phyloP scores from a whole-genome alignment of 2,888 invertebrate genomes.

The Aplocera efformata region DNA sequence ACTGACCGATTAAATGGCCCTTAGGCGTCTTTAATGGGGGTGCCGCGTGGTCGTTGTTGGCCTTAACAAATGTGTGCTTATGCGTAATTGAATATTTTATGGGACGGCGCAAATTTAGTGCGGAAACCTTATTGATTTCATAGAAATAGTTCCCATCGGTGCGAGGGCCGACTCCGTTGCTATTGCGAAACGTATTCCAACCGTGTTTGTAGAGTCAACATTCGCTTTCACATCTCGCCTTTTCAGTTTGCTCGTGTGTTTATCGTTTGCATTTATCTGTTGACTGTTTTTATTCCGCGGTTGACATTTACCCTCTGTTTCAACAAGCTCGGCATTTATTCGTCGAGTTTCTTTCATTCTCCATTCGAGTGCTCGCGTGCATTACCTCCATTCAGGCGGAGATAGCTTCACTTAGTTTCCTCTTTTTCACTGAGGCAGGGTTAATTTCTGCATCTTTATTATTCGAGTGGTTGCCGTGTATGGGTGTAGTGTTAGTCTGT shows the following conservation, averaged over 20 bases:
- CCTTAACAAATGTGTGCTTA: slow-evolving; percentile 79
- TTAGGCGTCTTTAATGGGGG: slow-evolving; percentile 81
- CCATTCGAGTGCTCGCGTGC: slow-evolving; percentile 67
- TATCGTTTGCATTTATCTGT: slow-evolving; percentile 80
- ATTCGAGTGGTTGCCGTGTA: slow-evolving; percentile 75
- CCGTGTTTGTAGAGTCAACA: slow-evolving; percentile 53
- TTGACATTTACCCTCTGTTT: slow-evolving; percentile 78
- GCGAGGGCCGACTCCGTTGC: slow-evolving; percentile 32
- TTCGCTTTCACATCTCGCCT: slow-evolving; percentile 59
- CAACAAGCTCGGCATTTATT: slow-evolving; percentile 64
- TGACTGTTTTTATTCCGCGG: slow-evolving; percentile 79
- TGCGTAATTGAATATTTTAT: slow-evolving; percentile 81
- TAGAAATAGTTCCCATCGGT: slow-evolving; percentile 34
- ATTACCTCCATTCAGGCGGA: slow-evolving; percentile 75
- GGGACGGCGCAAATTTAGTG: slow-evolving; percentile 68
- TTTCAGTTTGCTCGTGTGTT: slow-evolving; percentile 72
- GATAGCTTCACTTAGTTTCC: slow-evolving; percentile 80
- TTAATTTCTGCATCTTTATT: slow-evolving; percentile 80
- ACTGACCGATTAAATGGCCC: slow-evolving; percentile 81
- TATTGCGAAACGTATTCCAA: slow-evolving; percentile 32
- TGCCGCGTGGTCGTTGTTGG: slow-evolving; percentile 79
- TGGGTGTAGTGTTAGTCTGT: slow-evolving; percentile 64
- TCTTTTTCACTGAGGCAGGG: slow-evolving; percentile 72
- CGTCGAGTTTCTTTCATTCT: slow-evolving; percentile 77
- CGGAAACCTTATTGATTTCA: slow-evolving; percentile 67